Evolutionary conservation across 2,888 invertebrate genomes (phyloP), one percentile per base, ranked within the genome.

Genomic region (Linnaemya vulpina): DNA sequence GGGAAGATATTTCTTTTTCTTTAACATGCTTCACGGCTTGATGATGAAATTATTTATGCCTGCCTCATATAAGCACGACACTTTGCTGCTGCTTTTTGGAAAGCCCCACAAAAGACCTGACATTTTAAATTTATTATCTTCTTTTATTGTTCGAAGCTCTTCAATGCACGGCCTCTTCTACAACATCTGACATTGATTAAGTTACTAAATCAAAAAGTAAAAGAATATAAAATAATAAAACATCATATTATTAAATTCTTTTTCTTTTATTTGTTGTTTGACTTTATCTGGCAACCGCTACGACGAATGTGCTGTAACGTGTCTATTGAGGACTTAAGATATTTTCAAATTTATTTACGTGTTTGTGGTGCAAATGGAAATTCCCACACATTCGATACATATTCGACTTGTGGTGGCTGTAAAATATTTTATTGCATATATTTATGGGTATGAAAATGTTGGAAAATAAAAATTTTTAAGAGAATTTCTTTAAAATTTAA

Each of bases 251-350:
- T 65, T 65, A 49, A 55, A 73, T 43, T 65, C 43, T 71, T 53
- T 49, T 49, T 73, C 55, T 49, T 49, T 73, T 65, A 65, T 65
- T 55, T 65, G 79, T 25, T 55, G 73, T 79, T 65, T 73, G 79
- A 62, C n/a, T 65, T 79, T 65, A 53, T 70, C 55, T 58, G 43
- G 20, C 15, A 68, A 51, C 68, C 51, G 30, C 63, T 43, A 22
- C 7, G 22, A 63, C 15, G 13, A 25, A 22, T 63, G 25, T n/a
- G 5, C 5, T 20, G 68, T 38, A 38, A 68, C 51, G 68, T 51
- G 68, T 38, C 51, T 68, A 20, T 51, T 17, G 20, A 35, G 38
- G 5, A 38, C 9, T 68, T 10, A 22, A 62, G 40, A 20, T 38
- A 22, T 35, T 38, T 60, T 30, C 17, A 13, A 63, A 22, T 46